Percentiles rank a stretch among this genome's conserved stretches.
These are phyloP conservation scores for Chydorus sphaericus DNA, from an alignment of 2,888 invertebrate species.

Conservation along the genomic window DNA sequence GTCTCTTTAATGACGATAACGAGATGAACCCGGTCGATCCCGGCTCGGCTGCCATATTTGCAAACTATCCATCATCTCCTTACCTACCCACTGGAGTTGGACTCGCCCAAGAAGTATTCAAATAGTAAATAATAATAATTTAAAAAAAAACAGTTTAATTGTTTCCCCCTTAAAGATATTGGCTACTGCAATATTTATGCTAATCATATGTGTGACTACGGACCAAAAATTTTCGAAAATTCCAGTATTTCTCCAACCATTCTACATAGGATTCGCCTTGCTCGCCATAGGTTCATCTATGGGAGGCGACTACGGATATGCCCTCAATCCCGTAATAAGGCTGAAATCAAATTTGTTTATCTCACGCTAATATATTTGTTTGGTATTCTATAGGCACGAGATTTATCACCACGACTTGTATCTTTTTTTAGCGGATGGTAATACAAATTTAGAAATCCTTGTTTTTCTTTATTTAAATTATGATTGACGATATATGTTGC, in stretches of 20 bases:
- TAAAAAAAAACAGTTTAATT: neutral
- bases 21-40: neutral
- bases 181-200: neutral
- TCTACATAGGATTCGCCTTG: neutral
- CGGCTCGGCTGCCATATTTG: neutral
- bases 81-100: neutral
- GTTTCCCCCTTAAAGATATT: neutral
- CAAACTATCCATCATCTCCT: neutral
- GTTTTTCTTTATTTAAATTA: no score
- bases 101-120: neutral
- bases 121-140: neutral
- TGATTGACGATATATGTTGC: no score
- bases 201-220: neutral
- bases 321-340: constrained; percentile 4
- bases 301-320: neutral
- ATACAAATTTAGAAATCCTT: no score
- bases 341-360: no score
- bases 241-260: neutral
- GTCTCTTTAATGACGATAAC: neutral
- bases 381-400: neutral
- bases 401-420: neutral
- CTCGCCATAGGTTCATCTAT: no score
- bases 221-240: neutral
- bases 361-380: no score
- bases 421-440: neutral